phyloP scores from a whole-genome alignment of 2,113 vertebrate species.

The Crotalus horridus region DNA sequence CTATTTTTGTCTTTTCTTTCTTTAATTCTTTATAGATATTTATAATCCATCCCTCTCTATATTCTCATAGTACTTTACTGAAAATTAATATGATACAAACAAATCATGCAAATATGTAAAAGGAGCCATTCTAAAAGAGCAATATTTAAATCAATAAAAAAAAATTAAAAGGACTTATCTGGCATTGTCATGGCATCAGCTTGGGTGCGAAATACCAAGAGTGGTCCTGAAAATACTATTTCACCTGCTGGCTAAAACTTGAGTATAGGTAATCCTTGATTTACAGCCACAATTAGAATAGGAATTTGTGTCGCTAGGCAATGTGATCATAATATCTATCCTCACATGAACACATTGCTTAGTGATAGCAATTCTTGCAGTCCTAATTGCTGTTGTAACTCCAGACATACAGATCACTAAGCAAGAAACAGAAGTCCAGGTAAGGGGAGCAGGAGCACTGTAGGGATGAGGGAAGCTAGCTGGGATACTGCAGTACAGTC shows the following conservation, averaged over 20 bases:
- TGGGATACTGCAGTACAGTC: background rate
- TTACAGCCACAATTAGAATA: background rate
- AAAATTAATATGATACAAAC: background rate
- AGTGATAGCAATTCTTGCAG: background rate
- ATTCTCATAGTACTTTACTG: background rate
- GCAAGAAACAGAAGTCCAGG: background rate
- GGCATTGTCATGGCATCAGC: background rate
- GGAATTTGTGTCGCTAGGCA: background rate
- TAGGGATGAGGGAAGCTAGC: background rate
- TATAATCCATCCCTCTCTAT: background rate
- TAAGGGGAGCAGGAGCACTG: background rate
- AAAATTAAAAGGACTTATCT: background rate
- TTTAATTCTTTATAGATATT: background rate
- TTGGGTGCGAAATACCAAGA: background rate
- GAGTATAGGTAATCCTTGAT: background rate
- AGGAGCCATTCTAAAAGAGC: background rate
- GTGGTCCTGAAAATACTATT: background rate
- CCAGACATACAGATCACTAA: background rate
- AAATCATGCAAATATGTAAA: background rate
- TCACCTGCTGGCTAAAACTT: background rate
- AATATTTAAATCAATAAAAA: background rate
- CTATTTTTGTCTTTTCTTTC: background rate
- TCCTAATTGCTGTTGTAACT: background rate
- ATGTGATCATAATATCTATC: background rate
- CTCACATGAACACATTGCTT: background rate